A percentile compares a stretch with the other conserved stretches of the same genome.
Conservation (phyloP, 2,888 invertebrate species). For the Dryadula phaetusa region DNA sequence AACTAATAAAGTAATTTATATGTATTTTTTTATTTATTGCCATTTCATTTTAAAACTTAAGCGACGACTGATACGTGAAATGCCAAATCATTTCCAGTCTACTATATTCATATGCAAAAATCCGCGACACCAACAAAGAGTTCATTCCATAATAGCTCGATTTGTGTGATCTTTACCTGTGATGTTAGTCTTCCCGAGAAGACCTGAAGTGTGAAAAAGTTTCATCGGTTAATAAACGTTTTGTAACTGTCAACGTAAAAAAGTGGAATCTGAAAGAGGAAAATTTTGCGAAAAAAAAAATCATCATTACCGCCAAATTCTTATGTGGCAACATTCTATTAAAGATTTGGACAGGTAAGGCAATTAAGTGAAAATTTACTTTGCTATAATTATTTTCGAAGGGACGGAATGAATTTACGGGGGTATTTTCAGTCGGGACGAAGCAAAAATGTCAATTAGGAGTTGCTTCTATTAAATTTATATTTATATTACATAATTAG, state of each 20-base stretch:
- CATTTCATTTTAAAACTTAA: not conserved
- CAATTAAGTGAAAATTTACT: constrained; percentile 66
- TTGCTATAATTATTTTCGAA: constrained; percentile 61
- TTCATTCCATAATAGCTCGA: constrained; percentile 75
- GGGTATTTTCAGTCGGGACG: constrained; percentile 46
- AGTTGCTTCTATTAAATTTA: constrained; percentile 51
- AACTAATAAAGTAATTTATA: not conserved
- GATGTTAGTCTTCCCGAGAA: constrained; percentile 85
- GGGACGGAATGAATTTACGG: constrained; percentile 56
- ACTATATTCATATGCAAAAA: constrained; percentile 47
- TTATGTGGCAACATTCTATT: constrained; percentile 64
- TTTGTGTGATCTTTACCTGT: constrained; percentile 77
- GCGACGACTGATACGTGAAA: not conserved
- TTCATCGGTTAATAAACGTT: constrained; percentile 80
- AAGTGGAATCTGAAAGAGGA: constrained; percentile 82
- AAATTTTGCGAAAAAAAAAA: constrained; percentile 77
- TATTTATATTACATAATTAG: constrained; percentile 44
- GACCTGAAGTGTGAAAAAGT: constrained; percentile 85
- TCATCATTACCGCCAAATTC: constrained; percentile 59
- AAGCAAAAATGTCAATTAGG: constrained; percentile 61
- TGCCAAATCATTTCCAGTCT: constrained; percentile 12
- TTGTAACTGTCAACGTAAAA: constrained; percentile 64
- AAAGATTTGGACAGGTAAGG: constrained; percentile 63
- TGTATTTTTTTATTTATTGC: too few species aligned
- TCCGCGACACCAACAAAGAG: constrained; percentile 59